Evolutionary conservation across 2,888 invertebrate genomes (phyloP).

Genomic region (Smittia aterrima): DNA sequence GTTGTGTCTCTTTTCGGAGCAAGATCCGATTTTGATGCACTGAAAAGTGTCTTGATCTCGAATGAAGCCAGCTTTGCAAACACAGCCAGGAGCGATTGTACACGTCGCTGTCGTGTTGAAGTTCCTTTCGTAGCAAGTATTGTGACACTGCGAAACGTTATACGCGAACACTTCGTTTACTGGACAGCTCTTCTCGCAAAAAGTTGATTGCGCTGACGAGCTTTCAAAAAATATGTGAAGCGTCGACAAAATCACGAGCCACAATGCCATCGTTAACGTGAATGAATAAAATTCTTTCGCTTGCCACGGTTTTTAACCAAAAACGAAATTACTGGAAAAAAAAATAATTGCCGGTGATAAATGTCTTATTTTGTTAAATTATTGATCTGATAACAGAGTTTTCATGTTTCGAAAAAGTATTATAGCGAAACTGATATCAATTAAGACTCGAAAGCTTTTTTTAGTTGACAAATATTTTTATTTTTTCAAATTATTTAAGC

Average conservation of each 20-base stretch:
- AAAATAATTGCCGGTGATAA: no score
- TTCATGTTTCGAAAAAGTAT: no score
- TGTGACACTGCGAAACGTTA: constrained; percentile 26
- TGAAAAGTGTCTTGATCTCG: constrained; percentile 13
- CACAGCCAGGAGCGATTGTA: neutral
- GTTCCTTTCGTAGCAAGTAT: constrained; percentile 13
- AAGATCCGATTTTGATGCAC: neutral
- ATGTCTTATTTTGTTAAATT: no score
- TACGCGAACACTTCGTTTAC: constrained; percentile 11
- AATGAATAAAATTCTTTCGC: neutral
- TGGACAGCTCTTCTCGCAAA: constrained; percentile 10
- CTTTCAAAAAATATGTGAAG: no score
- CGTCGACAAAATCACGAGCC: neutral
- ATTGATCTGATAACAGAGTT: no score
- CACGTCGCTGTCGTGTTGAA: constrained; percentile 2
- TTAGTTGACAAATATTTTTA: no score
- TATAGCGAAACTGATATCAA: no score
- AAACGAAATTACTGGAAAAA: no score
- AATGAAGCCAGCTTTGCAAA: neutral
- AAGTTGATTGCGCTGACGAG: neutral
- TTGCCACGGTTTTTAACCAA: neutral
- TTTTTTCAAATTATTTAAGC: no score
- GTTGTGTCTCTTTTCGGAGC: neutral
- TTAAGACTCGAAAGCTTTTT: no score
- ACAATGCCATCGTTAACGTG: neutral